Evolutionary conservation across 2,888 invertebrate genomes (phyloP).

Genomic region (Eilema depressum): DNA sequence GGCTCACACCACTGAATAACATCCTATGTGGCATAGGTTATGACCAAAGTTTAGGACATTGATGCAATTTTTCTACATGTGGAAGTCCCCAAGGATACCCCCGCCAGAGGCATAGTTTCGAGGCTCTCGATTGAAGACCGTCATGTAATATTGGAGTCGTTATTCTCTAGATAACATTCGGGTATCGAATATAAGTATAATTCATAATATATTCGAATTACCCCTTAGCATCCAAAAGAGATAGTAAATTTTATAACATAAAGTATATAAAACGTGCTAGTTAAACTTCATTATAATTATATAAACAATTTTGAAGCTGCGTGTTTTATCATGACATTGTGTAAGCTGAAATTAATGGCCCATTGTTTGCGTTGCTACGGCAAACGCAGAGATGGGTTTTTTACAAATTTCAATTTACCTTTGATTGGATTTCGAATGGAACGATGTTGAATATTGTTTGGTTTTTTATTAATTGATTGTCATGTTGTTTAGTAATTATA

Average conservation of each 20-base stretch:
- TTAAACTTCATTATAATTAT: not conserved
- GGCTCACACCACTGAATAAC: not conserved
- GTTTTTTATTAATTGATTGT: conserved; percentile 1
- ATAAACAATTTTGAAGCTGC: conserved; percentile 27
- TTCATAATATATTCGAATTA: too few relatives aligned
- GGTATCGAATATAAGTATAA: too few relatives aligned
- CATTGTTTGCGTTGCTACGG: conserved; percentile 64
- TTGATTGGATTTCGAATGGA: conserved; percentile 33
- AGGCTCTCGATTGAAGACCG: not conserved
- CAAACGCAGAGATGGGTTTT: conserved; percentile 52
- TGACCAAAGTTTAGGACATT: not conserved
- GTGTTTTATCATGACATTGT: conserved; percentile 65
- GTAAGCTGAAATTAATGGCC: conserved; percentile 69
- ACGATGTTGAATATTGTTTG: conserved; percentile 9
- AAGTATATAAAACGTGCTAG: not conserved
- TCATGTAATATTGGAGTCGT: too few relatives aligned
- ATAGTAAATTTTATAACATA: not conserved
- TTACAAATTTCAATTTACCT: conserved; percentile 59
- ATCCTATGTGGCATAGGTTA: not conserved
- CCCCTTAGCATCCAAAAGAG: not conserved
- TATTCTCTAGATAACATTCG: not conserved
- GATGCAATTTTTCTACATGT: too few relatives aligned
- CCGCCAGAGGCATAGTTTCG: not conserved
- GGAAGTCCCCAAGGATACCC: too few relatives aligned
- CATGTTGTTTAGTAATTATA: not conserved